A percentile compares a stretch with the other conserved stretches of the same genome.
These are phyloP conservation scores for Pantherophis vulpinus DNA, from an alignment of 2,797 vertebrate genomes.

Conservation along the genomic window DNA sequence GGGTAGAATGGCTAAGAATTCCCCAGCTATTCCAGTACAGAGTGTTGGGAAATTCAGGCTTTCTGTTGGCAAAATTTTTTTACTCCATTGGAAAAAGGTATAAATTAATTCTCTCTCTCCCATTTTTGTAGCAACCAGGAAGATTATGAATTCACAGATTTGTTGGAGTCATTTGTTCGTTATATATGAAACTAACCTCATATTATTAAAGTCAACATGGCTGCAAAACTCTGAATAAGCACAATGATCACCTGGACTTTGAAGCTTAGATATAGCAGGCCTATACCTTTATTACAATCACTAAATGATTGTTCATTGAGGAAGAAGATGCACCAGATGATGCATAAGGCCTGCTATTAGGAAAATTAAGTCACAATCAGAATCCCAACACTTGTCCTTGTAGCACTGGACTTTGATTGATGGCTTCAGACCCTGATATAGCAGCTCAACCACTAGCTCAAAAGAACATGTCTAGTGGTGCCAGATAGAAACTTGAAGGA, in stretches of 20 bases:
- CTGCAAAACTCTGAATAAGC: neutral
- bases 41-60: neutral
- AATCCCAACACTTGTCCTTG: neutral
- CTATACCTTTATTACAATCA: neutral
- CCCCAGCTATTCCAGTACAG: neutral
- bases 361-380: neutral
- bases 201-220: neutral
- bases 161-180: neutral
- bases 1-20: neutral
- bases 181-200: neutral
- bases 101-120: neutral
- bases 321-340: neutral
- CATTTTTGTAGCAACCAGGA: neutral
- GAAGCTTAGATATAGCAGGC: neutral
- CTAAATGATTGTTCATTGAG: neutral
- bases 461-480: neutral
- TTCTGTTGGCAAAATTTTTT: neutral
- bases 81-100: neutral
- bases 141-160: neutral
- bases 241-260: neutral
- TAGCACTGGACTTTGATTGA: neutral
- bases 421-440: neutral
- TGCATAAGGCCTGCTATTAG: neutral
- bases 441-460: neutral
- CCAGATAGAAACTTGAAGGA: neutral